These are phyloP conservation scores for Argynnis bischoffii DNA, from an alignment of 2,888 invertebrate genomes.

Conservation along the genomic window DNA sequence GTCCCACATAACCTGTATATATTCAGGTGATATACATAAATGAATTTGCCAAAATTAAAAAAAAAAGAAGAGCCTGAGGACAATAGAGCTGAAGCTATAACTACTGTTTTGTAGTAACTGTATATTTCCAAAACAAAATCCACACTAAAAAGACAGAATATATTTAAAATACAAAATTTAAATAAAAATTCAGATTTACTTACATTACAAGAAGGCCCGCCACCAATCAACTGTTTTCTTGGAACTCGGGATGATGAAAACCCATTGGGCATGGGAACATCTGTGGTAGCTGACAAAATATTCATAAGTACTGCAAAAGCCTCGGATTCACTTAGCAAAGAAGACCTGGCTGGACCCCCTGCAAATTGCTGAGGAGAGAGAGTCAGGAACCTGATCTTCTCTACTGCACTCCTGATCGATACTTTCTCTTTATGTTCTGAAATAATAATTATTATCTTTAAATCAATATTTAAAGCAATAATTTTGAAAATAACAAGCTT, in stretches of 20 bases:
- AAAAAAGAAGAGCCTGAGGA: no score
- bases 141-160: no score
- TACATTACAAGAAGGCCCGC: constrained; percentile 57
- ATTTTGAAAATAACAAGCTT: no score
- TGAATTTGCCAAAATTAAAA: no score
- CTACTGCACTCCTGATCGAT: constrained; percentile 85
- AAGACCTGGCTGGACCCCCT: constrained; percentile 89
- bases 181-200: constrained; percentile 31
- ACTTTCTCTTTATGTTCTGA: constrained; percentile 58
- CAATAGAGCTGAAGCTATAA: no score
- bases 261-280: constrained; percentile 87
- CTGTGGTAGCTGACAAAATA: constrained; percentile 87
- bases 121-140: no score
- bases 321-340: constrained; percentile 88
- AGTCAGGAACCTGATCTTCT: constrained; percentile 90
- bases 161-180: no score
- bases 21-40: no score
- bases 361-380: constrained; percentile 92
- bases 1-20: no score
- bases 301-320: constrained; percentile 92
- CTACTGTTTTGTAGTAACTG: no score
- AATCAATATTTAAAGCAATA: no score
- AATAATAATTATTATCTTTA: not conserved
- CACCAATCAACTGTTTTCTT: constrained; percentile 67
- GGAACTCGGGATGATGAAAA: constrained; percentile 84